Evolutionary conservation across 2,888 invertebrate genomes (phyloP), one percentile per base, ranked within the genome.

Genomic region (Theodoxus fluviatilis): DNA sequence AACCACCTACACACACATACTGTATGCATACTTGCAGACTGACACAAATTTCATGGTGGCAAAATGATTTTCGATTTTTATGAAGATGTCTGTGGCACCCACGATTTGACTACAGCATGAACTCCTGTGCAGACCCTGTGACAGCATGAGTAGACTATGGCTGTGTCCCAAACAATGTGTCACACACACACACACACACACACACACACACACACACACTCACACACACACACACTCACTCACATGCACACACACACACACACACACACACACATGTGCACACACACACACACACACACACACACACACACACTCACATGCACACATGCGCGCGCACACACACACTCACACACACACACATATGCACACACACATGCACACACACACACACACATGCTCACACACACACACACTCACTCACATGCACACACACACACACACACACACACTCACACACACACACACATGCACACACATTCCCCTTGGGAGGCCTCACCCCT

Each of bases 301-400:
- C 61, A 61, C 68, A 61, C 63, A 43, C 49, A 61, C 68, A 61
- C 61, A 68, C 33, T 47, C 35, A 68, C 47, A 61, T 38, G 59
- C 40, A 68, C 47, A 68, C 61, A 61, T 38, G 59, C 61, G 43
- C 47, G 59, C 61, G 59, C 52, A 40, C 47, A 9, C 52, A 67
- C 52, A n/a, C 67, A 49, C 52, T 52, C 55, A 52, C 52, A 67
- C 52, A 67, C 52, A 40, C 47, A 61, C 47, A 59, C 61, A 68
- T 57, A 68, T 47, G 31, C 43, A 31, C 12, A 59, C 43, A n/a
- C 52, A 43, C 55, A 6, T 25, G 1, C 35, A 37, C 28, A 33
- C 55, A 64, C 38, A 52, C 64, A 47, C 28, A 69, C 55, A 64
- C 37, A 65, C 40, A 64, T 28, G 38, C 55, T 49, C 68, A 47